Evolutionary conservation across 35 echinoderm and acorn worm species (phyloP).

Genomic region (Hemicentrotus pulcherrimus): DNA sequence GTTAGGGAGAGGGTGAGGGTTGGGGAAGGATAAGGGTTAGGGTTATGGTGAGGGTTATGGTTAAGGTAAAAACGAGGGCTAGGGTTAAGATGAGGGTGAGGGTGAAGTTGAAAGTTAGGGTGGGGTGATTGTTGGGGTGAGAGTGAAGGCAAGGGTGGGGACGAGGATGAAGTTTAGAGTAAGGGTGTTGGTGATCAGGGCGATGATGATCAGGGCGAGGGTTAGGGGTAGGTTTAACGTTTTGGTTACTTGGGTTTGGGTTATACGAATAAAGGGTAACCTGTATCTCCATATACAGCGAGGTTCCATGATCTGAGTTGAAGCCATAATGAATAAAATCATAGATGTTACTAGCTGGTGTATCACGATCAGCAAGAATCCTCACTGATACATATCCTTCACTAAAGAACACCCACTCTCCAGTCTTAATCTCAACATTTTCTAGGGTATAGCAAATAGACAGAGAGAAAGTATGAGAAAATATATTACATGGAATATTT

Average conservation of each 20-base stretch:
- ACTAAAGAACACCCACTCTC: neutral
- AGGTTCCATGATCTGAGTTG: neutral
- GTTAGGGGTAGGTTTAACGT: too few relatives aligned
- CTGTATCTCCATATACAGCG: neutral
- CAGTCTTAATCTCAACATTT: neutral
- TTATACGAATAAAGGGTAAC: too few relatives aligned
- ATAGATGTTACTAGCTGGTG: neutral
- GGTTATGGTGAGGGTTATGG: too few relatives aligned
- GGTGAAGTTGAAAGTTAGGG: slow-evolving; percentile 10
- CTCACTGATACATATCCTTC: neutral
- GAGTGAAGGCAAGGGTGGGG: too few relatives aligned
- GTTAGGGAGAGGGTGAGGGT: too few relatives aligned
- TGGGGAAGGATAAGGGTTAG: neutral
- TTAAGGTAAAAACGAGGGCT: too few relatives aligned
- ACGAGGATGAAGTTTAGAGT: too few relatives aligned
- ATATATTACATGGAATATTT: too few relatives aligned
- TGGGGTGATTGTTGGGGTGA: slow-evolving; percentile 37
- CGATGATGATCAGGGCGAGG: too few relatives aligned
- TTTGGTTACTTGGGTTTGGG: too few relatives aligned
- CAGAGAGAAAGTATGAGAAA: neutral
- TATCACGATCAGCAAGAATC: neutral
- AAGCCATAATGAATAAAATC: neutral
- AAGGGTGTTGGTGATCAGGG: too few relatives aligned
- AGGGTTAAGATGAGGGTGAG: neutral
- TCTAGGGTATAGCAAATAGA: neutral